phyloP scores from a whole-genome alignment of 2,888 invertebrate species.

The Mellilla xanthometata region DNA sequence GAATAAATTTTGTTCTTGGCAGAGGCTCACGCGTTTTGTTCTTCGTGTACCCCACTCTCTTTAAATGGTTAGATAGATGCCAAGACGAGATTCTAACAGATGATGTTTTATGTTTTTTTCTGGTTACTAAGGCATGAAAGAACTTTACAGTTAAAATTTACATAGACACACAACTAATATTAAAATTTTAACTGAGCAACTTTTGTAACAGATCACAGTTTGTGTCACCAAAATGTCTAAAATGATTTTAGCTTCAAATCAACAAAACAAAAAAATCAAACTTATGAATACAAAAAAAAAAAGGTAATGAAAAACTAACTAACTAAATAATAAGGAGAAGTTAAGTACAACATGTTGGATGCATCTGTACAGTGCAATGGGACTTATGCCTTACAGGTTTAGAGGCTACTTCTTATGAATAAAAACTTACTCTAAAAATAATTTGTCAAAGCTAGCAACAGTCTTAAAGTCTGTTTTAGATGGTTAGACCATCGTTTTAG shows the following conservation, averaged over 20 bases:
- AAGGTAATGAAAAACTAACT: slow-evolving; percentile 40
- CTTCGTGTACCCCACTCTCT: not conserved
- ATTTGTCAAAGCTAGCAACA: slow-evolving; percentile 39
- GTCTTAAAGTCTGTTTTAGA: slow-evolving; percentile 17
- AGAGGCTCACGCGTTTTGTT: slow-evolving; percentile 3
- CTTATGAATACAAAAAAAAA: slow-evolving; percentile 35
- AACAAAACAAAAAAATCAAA: slow-evolving; percentile 36
- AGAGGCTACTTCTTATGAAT: slow-evolving; percentile 33
- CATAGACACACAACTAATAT: slow-evolving; percentile 42
- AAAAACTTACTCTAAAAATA: slow-evolving; percentile 39
- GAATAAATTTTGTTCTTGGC: slow-evolving; percentile 8
- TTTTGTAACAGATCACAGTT: slow-evolving; percentile 36
- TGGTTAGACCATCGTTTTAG: slow-evolving; percentile 5
- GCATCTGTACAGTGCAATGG: slow-evolving; percentile 47
- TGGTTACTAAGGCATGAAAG: slow-evolving; percentile 7
- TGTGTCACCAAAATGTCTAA: slow-evolving; percentile 3
- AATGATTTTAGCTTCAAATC: slow-evolving; percentile 10
- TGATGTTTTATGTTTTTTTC: no score
- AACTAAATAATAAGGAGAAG: slow-evolving; percentile 33
- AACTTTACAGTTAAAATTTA: slow-evolving; percentile 37
- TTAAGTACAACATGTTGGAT: slow-evolving; percentile 63
- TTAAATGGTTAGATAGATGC: no score
- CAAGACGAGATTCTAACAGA: slow-evolving; percentile 20
- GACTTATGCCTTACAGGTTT: slow-evolving; percentile 43
- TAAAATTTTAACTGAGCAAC: slow-evolving; percentile 74